phyloP scores from a whole-genome alignment of 2,888 invertebrate species.

The Nemurella pictetii region DNA sequence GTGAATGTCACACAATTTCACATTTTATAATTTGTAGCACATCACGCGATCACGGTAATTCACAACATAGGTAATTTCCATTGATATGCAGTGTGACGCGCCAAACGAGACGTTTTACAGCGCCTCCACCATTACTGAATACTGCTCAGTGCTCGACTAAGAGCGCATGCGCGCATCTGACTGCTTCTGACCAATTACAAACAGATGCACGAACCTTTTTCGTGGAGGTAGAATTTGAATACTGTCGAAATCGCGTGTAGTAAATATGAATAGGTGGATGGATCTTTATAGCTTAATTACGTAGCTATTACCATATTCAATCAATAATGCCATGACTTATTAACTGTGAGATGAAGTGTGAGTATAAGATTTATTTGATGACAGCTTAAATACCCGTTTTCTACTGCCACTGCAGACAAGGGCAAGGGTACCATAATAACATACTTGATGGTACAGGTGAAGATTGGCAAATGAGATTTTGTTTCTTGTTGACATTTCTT shows the following conservation, averaged over 20 bases:
- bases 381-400: too few species aligned
- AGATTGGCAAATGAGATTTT: too few species aligned
- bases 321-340: too few species aligned
- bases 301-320: too few species aligned
- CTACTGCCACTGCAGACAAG: too few species aligned
- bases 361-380: too few species aligned
- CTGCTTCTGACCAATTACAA: background rate
- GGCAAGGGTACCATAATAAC: too few species aligned
- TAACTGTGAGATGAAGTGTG: too few species aligned
- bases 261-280: background rate
- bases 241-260: background rate
- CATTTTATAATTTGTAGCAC: background rate
- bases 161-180: background rate
- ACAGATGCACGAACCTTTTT: background rate
- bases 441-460: too few species aligned
- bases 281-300: background rate
- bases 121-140: background rate
- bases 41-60: background rate
- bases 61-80: background rate
- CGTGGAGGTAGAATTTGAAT: background rate
- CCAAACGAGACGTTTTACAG: constrained; percentile 9
- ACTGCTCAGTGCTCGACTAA: too few species aligned
- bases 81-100: constrained; percentile 5
- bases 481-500: too few species aligned
- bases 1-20: background rate